Percentiles rank a stretch among this genome's conserved stretches.
Conservation (phyloP, 2,113 vertebrate genomes). For the Daphoenositta chrysoptera region DNA sequence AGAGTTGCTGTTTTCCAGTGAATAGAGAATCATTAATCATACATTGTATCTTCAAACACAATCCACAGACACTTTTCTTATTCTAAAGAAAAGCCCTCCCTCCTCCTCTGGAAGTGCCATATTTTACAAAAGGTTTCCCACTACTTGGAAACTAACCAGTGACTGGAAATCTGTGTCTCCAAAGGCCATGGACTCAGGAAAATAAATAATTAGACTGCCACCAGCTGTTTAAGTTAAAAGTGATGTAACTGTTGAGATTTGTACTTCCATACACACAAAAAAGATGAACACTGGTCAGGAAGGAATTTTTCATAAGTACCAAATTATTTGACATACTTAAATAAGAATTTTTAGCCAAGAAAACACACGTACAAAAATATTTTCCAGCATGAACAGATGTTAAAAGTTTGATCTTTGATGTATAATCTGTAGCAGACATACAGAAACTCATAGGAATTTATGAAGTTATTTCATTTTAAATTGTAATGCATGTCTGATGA, state of each 20-base stretch:
- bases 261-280: background rate
- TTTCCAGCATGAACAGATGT: background rate
- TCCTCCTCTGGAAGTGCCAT: background rate
- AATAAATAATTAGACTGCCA: slow-evolving; percentile 4
- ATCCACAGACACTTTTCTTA: background rate
- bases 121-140: slow-evolving; percentile 11
- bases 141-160: background rate
- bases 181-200: background rate
- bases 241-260: background rate
- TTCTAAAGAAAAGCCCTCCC: background rate
- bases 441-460: background rate
- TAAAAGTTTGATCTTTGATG: background rate
- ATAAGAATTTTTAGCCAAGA: background rate
- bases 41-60: slow-evolving; percentile 31
- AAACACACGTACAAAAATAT: background rate
- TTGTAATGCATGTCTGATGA: background rate
- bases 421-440: background rate
- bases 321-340: background rate
- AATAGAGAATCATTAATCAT: slow-evolving; percentile 42
- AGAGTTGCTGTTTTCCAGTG: background rate
- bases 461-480: background rate
- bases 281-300: background rate
- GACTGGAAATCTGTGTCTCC: background rate
- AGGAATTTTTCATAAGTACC: background rate
- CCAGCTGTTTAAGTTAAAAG: slow-evolving; percentile 12